A percentile compares a stretch with the other conserved stretches of the same genome.
Evolutionary conservation across 2,113 vertebrate species (phyloP).

Genomic region (Myrmophylax atrothorax): DNA sequence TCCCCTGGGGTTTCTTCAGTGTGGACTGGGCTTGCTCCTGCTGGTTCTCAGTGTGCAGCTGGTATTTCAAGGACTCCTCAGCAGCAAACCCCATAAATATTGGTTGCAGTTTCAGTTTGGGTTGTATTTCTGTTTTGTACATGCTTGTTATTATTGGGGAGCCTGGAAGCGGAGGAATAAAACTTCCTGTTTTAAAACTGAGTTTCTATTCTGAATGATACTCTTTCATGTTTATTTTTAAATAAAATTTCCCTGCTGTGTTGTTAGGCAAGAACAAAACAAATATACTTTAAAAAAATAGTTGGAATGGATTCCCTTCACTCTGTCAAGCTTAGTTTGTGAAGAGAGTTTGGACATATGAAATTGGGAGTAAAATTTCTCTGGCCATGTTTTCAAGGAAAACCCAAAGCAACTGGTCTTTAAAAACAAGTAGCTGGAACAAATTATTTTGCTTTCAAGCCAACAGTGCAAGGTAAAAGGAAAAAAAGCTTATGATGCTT

Average conservation of each 20-base stretch:
- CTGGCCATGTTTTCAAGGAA: background rate
- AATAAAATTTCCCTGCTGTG: background rate
- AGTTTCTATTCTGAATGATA: background rate
- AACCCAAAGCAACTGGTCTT: background rate
- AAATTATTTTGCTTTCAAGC: background rate
- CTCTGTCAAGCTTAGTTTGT: background rate
- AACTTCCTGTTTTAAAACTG: background rate
- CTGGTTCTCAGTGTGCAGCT: background rate
- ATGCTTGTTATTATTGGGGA: background rate
- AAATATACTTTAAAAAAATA: background rate
- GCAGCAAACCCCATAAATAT: background rate
- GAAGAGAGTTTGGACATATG: background rate
- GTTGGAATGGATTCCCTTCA: background rate
- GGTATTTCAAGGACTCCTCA: background rate
- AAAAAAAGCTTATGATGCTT: background rate
- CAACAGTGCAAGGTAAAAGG: background rate
- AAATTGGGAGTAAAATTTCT: background rate
- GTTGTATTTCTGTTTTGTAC: background rate
- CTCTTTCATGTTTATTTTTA: background rate
- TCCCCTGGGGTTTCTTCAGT: background rate
- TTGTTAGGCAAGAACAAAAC: background rate
- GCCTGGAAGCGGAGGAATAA: background rate
- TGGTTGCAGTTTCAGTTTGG: background rate
- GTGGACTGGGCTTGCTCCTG: background rate
- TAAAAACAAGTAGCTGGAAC: background rate